A percentile compares a stretch with the other conserved stretches of the same genome.
Conservation (phyloP, 2,797 vertebrate genomes). For the Neosilurus mollespiculum region DNA sequence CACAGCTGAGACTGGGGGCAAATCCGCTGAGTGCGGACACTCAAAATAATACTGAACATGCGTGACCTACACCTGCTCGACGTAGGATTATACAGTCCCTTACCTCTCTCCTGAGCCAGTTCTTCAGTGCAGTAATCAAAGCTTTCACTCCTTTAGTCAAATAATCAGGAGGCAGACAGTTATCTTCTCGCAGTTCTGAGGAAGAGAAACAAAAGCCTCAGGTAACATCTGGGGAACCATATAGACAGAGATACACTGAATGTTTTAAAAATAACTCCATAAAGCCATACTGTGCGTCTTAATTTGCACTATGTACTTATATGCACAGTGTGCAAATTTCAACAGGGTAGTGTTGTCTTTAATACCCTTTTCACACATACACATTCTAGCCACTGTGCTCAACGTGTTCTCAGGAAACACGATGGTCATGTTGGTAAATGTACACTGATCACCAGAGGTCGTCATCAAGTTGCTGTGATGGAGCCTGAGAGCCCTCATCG, state of each 20-base stretch:
- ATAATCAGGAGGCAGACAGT: constrained; percentile 86
- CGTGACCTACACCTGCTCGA: not conserved
- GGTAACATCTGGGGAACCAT: not conserved
- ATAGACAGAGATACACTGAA: not conserved
- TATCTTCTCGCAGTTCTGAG: constrained; percentile 91
- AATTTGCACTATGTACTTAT: too few species aligned
- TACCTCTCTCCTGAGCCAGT: constrained; percentile 97
- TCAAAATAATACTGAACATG: not conserved
- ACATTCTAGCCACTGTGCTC: too few species aligned
- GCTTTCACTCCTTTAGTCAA: constrained; percentile 94
- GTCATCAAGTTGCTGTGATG: too few species aligned
- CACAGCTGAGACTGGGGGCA: too few species aligned
- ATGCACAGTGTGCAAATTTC: too few species aligned
- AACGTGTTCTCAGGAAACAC: too few species aligned
- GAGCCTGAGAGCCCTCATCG: too few species aligned
- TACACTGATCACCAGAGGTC: too few species aligned
- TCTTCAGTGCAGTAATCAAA: constrained; percentile 90
- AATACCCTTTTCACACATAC: too few species aligned
- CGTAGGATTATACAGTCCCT: constrained; percentile 36
- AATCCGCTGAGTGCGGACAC: not conserved
- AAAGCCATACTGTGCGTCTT: too few species aligned
- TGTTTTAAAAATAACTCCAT: not conserved
- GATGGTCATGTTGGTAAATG: too few species aligned
- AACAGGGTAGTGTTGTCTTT: too few species aligned
- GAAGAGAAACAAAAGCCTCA: constrained; percentile 30